A percentile compares a stretch with the other conserved stretches of the same genome.
These are phyloP conservation scores for Uropsilus gracilis DNA, from an alignment of 2,113 vertebrate species.

Conservation along the genomic window DNA sequence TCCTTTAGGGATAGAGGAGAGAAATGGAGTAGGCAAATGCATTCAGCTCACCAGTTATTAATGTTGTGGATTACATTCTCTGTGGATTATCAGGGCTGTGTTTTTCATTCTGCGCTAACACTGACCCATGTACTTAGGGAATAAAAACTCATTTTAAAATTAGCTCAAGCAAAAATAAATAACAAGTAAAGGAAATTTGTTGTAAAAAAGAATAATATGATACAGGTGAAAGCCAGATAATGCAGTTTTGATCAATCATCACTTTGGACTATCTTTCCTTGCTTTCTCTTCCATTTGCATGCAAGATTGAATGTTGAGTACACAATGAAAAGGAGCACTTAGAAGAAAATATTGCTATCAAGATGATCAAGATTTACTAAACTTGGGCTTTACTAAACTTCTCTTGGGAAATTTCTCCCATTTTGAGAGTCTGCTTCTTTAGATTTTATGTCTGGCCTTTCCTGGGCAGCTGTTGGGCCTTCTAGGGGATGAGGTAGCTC, in stretches of 20 bases:
- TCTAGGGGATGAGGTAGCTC: not conserved
- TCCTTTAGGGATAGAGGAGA: not conserved
- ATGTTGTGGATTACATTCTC: slow-evolving; percentile 17
- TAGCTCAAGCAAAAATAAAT: slow-evolving; percentile 71
- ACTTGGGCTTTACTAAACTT: not conserved
- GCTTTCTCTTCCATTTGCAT: not conserved
- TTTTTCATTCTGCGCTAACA: slow-evolving; percentile 61
- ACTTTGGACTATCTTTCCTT: not conserved
- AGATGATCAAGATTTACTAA: not conserved
- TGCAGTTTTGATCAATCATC: not conserved
- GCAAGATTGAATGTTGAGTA: not conserved
- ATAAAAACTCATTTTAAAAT: slow-evolving; percentile 70
- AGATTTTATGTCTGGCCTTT: not conserved
- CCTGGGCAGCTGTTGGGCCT: not conserved
- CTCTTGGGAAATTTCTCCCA: not conserved
- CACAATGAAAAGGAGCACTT: not conserved
- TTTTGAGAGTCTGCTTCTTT: not conserved
- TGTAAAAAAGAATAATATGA: not conserved
- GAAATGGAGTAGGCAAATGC: not conserved
- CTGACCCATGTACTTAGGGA: slow-evolving; percentile 12
- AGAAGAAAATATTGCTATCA: not conserved
- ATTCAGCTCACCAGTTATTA: slow-evolving; percentile 42
- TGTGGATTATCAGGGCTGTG: not conserved
- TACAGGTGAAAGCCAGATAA: not conserved
- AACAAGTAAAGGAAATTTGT: slow-evolving; percentile 50